A percentile compares a stretch with the other conserved stretches of the same genome.
phyloP scores from a whole-genome alignment of 2,113 vertebrate genomes.

The Aplodontia rufa region DNA sequence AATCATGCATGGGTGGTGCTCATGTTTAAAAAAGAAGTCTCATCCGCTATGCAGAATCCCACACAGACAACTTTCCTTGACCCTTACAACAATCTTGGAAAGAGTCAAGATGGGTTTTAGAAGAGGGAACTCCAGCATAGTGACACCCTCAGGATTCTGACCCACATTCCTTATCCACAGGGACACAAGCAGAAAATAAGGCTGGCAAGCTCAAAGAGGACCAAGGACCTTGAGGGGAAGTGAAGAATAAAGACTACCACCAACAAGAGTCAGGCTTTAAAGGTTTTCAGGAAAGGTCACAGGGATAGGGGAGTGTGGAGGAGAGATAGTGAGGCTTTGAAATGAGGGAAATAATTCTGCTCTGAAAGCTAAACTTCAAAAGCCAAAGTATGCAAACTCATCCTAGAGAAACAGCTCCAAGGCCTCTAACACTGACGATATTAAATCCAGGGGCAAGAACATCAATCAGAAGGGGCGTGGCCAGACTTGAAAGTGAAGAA shows the following conservation, averaged over 20 bases:
- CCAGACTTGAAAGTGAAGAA: not conserved
- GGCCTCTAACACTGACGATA: not conserved
- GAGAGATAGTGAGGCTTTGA: not conserved
- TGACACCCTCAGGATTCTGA: not conserved
- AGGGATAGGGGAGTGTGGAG: fast-evolving
- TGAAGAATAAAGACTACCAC: not conserved
- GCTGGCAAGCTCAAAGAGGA: not conserved
- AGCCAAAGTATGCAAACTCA: not conserved
- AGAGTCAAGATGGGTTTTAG: not conserved
- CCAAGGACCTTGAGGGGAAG: not conserved
- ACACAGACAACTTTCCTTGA: not conserved
- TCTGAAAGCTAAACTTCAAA: conserved; percentile 4
- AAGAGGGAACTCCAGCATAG: not conserved
- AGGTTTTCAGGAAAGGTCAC: not conserved
- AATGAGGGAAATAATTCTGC: not conserved
- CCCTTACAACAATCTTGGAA: not conserved
- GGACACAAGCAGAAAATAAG: not conserved
- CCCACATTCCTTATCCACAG: not conserved
- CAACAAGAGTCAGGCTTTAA: not conserved
- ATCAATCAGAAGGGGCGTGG: not conserved
- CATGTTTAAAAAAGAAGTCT: not conserved
- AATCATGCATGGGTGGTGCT: not conserved
- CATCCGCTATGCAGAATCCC: not conserved
- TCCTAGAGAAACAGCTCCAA: not conserved
- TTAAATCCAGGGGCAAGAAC: not conserved